Base-by-base conservation (phyloP, 2,797 vertebrate species). In the Sebastes hubbsi region DNA sequence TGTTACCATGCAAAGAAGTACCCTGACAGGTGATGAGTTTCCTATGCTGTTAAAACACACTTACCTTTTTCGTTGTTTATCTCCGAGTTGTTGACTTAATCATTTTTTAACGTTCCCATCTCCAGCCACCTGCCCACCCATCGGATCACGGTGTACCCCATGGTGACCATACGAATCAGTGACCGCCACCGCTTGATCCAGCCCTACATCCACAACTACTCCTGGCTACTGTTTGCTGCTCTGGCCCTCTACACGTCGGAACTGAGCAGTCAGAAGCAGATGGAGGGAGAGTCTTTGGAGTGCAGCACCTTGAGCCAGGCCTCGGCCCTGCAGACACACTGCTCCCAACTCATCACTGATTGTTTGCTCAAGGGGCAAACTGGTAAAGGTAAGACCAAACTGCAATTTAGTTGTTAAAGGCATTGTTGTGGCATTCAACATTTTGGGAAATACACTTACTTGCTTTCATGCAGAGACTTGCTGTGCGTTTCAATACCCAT, bases 1-100 rank as follows among this genome's bases (percentile, higher is more conserved):
- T 99, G 99, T 91, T 99, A 99, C 83, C 96, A 97, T n/a, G 95
- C 97, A 25, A 99, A 99, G 95, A 99, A 98, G 38, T 98, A 98
- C 70, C 97, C 99, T 0, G 97, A 98, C 93, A 98, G 98, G 98
- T 99, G 95, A 88, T 11, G 18, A 8, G 2, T 72, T 67, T 22
- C 10, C 4, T 7, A 7, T 16, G 1, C 14, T 27, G 4, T 30
- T 46, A 12, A 32, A 56, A 55, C 24, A 22, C 2, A 2, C 5
- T 16, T 34, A 0, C 10, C 24, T 54, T 66, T 52, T 69, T 4
- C 3, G 8, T 34, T 14, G 3, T 54, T 65, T 24, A 1, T 4
- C 13, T 20, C 0, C 11, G 8, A 65, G 3, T 56, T 36, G 4
- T 38, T 29, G 4, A 0, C 24, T 54, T 3, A 36, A n/a, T 52